phyloP scores from a whole-genome alignment of 2,797 vertebrate species.

The Heteromormyrus szaboi region DNA sequence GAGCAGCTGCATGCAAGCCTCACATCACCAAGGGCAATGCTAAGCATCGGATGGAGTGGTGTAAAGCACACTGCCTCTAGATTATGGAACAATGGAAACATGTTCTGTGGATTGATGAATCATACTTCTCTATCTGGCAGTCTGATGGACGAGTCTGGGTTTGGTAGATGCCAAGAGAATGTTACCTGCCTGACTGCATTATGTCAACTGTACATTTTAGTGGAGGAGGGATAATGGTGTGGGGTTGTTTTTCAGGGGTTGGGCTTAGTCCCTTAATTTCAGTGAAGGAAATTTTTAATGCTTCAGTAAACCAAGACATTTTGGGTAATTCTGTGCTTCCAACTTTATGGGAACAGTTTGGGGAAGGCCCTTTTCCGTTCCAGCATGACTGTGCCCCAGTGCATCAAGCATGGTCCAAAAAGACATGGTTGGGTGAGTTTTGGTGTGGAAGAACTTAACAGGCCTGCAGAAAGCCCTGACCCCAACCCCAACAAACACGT shows the following conservation, averaged over 20 bases:
- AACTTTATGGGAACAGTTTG: background rate
- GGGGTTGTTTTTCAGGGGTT: background rate
- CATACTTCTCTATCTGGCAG: background rate
- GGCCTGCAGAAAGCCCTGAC: background rate
- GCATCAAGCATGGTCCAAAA: background rate
- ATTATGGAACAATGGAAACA: background rate
- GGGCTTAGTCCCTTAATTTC: background rate
- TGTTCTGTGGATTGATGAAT: background rate
- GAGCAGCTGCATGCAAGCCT: background rate
- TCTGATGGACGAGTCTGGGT: background rate
- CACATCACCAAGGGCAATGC: background rate
- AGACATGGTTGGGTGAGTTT: background rate
- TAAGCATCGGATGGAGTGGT: background rate
- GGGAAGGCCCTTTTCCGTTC: background rate
- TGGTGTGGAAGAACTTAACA: background rate
- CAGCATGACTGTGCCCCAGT: background rate
- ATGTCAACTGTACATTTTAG: background rate
- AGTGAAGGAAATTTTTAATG: background rate
- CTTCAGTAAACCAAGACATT: background rate
- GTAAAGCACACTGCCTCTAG: background rate
- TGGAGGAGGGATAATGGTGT: background rate
- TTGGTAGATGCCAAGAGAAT: background rate
- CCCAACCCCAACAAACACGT: background rate
- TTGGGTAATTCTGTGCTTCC: background rate
- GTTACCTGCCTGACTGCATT: background rate